Conservation (phyloP, 2,113 vertebrate genomes). For the Diphyllodes magnificus region DNA sequence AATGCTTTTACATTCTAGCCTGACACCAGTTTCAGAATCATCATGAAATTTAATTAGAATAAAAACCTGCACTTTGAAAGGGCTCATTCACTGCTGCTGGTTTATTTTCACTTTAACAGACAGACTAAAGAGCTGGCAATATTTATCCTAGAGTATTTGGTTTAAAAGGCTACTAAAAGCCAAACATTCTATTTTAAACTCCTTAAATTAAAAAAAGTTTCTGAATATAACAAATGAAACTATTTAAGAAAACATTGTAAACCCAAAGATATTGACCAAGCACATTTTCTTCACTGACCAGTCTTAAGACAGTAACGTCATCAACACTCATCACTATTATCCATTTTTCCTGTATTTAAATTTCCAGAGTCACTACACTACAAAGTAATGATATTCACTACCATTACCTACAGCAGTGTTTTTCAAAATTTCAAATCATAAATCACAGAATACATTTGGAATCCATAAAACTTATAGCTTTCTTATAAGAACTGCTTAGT, state of each 20-base stretch:
- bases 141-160: slow-evolving; percentile 39
- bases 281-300: slow-evolving; percentile 45
- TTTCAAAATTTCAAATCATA: not conserved
- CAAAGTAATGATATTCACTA: not conserved
- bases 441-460: not conserved
- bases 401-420: not conserved
- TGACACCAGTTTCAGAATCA: slow-evolving; percentile 35
- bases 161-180: not conserved
- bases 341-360: not conserved
- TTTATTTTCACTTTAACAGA: slow-evolving; percentile 23
- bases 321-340: not conserved
- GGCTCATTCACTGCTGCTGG: not conserved
- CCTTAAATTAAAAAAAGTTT: slow-evolving; percentile 48
- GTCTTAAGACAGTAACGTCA: slow-evolving; percentile 1
- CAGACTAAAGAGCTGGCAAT: slow-evolving; percentile 4
- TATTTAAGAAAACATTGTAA: slow-evolving; percentile 54
- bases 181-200: slow-evolving; percentile 6
- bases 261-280: not conserved
- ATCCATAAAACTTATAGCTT: not conserved
- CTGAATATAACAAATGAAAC: slow-evolving; percentile 39
- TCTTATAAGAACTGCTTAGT: not conserved
- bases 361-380: not conserved
- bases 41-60: slow-evolving; percentile 53
- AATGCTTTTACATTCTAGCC: not conserved
- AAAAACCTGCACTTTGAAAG: not conserved